Evolutionary conservation across 53 echinoderm and acorn worm species (phyloP), one percentile per base, ranked within the genome.

Genomic region (Crossaster papposus): DNA sequence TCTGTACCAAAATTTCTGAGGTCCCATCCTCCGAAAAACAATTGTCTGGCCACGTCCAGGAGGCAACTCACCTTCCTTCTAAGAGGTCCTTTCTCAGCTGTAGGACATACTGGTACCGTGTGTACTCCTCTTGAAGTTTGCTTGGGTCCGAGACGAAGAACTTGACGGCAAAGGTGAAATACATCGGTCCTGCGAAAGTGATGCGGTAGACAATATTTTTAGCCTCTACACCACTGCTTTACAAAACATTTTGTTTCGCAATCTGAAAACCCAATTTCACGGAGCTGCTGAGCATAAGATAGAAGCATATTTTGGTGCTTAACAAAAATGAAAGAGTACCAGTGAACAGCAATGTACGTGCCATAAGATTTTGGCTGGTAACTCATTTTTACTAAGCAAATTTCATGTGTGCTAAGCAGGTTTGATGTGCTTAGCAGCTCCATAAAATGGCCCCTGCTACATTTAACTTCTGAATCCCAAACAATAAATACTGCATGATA

Each of bases 121-220:
- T 97, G 83, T 97, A 97, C 72, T 97, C 97, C 88, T 97, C 97
- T 28, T 95, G 90, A 12, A 97, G 91, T 81, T 97, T 97, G 73
- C 95, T 94, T 26, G 97, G 97, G 74, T 97, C 97, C 9, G 97
- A 96, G 30, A 97, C 97, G 89, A 97, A 97, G 79, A 97, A 97
- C 87, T 97, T 97, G 82, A 97, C 97, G 64, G 91, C 91, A 81
- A 97, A 97, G 75, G 88, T 89, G 83, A 97, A 95, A 79, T 94
- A 97, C 88, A 94, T 77, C 53, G 95, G 83, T 37, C 95, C 94
- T 95, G 94, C 22, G 51, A 31, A 73, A 38, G 63, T 30, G 75
- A 81, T 58, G 26, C 63, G 32, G n/a, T 79, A 15, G 2, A n/a
- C n/a, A n/a, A n/a, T n/a, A n/a, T n/a, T n/a, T n/a, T n/a, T n/a